Percentiles rank a stretch among this genome's conserved stretches.
phyloP scores from a whole-genome alignment of 1,140 invertebrate genomes.

The Yoshiicerus persimilis region DNA sequence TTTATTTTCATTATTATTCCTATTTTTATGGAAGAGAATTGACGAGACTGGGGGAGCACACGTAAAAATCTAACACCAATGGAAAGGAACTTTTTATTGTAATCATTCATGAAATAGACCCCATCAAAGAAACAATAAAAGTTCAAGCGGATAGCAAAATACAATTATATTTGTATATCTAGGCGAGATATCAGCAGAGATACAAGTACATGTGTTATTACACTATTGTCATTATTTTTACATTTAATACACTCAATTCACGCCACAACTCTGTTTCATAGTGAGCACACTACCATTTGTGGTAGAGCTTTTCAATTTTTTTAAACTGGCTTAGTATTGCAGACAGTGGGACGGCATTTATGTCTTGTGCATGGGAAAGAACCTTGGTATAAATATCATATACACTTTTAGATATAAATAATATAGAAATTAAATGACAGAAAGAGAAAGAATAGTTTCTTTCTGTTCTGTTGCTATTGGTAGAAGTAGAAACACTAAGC shows the following conservation, averaged over 20 bases:
- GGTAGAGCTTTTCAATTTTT: background rate
- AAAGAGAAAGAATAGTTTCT: background rate
- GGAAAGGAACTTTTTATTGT: background rate
- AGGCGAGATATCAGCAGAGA: background rate
- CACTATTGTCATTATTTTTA: background rate
- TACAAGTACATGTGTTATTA: background rate
- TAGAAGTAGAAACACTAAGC: background rate
- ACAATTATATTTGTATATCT: background rate
- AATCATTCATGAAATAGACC: background rate
- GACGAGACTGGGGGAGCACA: background rate
- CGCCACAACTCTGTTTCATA: background rate
- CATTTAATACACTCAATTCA: background rate
- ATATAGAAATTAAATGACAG: background rate
- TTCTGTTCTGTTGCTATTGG: too few species aligned
- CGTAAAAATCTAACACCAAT: background rate
- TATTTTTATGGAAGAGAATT: background rate
- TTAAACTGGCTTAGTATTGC: too few species aligned
- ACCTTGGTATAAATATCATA: too few species aligned
- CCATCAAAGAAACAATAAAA: background rate
- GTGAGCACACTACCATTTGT: background rate
- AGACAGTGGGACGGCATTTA: background rate
- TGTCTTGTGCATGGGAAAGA: background rate
- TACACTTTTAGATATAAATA: background rate
- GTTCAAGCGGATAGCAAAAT: background rate
- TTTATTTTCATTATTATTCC: background rate